Percentiles rank a stretch among this genome's conserved stretches.
Evolutionary conservation across 2,797 vertebrate genomes (phyloP).

Genomic region (Pseudomugil gertrudae): DNA sequence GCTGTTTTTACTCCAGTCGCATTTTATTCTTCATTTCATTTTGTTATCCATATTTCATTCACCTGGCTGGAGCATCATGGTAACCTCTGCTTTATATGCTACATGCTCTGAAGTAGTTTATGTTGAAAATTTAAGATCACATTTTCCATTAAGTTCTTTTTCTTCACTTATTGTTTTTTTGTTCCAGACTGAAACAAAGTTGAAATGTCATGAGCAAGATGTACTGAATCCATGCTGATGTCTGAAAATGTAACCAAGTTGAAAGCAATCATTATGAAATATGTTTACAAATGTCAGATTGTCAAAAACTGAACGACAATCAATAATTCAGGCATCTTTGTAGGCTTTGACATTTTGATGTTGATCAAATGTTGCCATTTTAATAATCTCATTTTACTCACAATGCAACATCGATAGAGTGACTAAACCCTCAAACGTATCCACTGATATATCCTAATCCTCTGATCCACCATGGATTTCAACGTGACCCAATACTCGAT

Average conservation of each 20-base stretch:
- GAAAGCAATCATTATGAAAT: neutral
- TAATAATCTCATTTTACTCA: neutral
- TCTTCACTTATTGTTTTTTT: neutral
- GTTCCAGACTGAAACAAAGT: neutral
- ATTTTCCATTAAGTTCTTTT: neutral
- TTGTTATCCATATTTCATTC: neutral
- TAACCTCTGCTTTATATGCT: neutral
- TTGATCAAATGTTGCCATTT: neutral
- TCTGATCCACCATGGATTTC: neutral
- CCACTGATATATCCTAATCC: no score
- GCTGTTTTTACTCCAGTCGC: neutral
- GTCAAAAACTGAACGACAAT: neutral
- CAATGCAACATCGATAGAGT: neutral
- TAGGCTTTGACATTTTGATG: neutral
- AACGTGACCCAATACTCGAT: neutral
- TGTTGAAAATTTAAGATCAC: neutral
- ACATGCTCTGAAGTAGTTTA: neutral
- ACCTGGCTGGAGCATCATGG: neutral
- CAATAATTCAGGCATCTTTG: neutral
- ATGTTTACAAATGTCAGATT: neutral
- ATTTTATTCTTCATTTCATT: neutral
- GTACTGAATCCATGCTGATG: neutral
- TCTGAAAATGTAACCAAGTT: neutral
- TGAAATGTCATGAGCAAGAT: neutral
- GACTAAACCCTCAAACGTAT: neutral